Base-by-base conservation (phyloP, 2,888 invertebrate species). In the Plebejus melissa region DNA sequence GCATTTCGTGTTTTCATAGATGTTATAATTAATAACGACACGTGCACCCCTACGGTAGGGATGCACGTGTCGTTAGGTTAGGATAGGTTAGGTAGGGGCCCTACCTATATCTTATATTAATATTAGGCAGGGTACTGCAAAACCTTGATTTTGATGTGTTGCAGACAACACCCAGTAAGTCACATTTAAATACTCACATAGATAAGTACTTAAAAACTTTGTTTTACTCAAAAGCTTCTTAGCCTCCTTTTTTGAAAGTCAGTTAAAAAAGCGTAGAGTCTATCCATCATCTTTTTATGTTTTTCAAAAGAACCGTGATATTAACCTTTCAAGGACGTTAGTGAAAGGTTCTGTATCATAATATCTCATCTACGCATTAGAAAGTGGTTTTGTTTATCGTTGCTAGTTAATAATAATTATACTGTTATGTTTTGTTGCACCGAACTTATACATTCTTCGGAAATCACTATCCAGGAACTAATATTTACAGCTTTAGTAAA, bases 331-430 rank as follows among this genome's bases (percentile, higher is more conserved):
- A 78, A 78, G 77, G 76, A 78, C 78, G 74, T 76, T 69, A 77
- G 78, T 78, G 78, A 78, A 78, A 78, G 78, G 78, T 76, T 76
- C 69, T 46, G 75, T 75, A 75, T 76, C 74, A 77, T 74, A 58
- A 77, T 74, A 58, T 70, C 75, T 74, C 76, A 69, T 50, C 74
- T 65, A 70, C 13, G 70, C 69, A 77, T 76, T 78, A 77, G 78
- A 78, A 78, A 78, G 78, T 77, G 76, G 50, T 69, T 74, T 69
- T 16, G 69, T 16, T 57, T 11, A 60, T 46, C 41, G 71, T 28
- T 28, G 71, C 71, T 46, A 41, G 11, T 50, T 54, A 72, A 72
- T 54, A 72, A 72, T 72, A 54, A 71, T 22, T 50, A 71, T 28
- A 72, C 72, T 71, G 71, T 46, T 71, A 46, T 46, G 71, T 71